Conservation (phyloP, 53 echinoderm and acorn worm genomes). For the Paracentrotus lividus region DNA sequence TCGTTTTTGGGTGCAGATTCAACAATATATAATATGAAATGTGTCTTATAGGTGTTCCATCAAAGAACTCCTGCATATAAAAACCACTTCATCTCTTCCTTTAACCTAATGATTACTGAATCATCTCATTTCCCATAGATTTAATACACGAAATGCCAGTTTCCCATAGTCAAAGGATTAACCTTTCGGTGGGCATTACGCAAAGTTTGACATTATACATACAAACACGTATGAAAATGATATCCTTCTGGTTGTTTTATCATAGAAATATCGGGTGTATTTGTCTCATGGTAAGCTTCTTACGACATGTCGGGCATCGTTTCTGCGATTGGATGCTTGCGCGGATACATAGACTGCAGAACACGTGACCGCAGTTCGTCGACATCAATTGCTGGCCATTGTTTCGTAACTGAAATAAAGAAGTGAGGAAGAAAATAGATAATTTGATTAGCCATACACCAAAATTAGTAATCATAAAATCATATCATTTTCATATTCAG, state of each 20-base stretch:
- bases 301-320: slow-evolving; percentile 93
- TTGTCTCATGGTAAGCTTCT: slow-evolving; percentile 84
- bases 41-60: no score
- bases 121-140: no score
- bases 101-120: no score
- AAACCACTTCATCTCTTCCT: not conserved
- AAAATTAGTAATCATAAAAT: no score
- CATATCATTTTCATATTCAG: no score
- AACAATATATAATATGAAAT: no score
- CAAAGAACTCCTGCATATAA: no score
- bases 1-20: not conserved
- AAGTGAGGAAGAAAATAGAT: not conserved
- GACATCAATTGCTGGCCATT: slow-evolving; percentile 85
- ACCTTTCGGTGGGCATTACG: not conserved
- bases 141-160: no score
- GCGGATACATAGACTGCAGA: slow-evolving; percentile 86
- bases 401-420: slow-evolving; percentile 74
- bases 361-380: slow-evolving; percentile 94
- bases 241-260: slow-evolving; percentile 6
- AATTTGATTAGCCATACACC: not conserved
- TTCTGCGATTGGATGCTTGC: slow-evolving; percentile 81
- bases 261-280: slow-evolving; percentile 95
- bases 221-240: not conserved
- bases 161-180: no score
- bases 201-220: not conserved